Percentiles rank a stretch among this genome's conserved stretches.
These are phyloP conservation scores for Morus bassanus DNA, from an alignment of 2,797 vertebrate species.

Conservation along the genomic window DNA sequence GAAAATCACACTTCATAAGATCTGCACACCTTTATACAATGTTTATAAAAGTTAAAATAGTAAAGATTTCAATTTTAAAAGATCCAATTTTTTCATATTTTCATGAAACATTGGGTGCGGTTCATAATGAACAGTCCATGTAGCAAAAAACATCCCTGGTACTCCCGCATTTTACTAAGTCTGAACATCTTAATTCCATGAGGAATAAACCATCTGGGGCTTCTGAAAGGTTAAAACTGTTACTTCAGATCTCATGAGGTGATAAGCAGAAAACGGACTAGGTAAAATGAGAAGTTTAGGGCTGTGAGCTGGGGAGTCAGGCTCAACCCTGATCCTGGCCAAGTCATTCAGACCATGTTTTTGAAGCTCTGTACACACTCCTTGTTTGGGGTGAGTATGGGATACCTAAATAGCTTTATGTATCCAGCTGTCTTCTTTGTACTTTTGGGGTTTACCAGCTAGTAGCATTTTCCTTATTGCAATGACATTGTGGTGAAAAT, in stretches of 20 bases:
- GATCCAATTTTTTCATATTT: not conserved
- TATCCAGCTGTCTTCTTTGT: not conserved
- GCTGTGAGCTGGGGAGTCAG: not conserved
- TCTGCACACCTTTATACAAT: not conserved
- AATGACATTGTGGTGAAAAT: not conserved
- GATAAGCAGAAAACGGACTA: not conserved
- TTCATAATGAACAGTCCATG: not conserved
- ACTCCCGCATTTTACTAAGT: not conserved
- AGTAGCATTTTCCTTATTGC: not conserved
- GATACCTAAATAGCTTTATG: not conserved
- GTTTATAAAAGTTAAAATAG: not conserved
- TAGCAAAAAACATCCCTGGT: not conserved
- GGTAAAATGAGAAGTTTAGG: not conserved
- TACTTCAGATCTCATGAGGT: not conserved
- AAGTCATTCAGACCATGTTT: rapidly evolving
- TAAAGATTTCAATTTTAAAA: not conserved
- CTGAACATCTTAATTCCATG: not conserved
- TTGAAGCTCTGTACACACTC: not conserved
- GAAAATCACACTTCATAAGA: not conserved
- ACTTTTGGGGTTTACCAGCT: not conserved
- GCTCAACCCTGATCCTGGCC: not conserved
- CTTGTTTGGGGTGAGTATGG: not conserved
- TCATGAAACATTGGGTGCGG: not conserved
- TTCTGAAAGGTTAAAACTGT: not conserved
- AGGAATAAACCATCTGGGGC: not conserved